Evolutionary conservation across 2,797 vertebrate genomes (phyloP), one percentile per base, ranked within the genome.

Genomic region (Aulostomus chinensis): DNA sequence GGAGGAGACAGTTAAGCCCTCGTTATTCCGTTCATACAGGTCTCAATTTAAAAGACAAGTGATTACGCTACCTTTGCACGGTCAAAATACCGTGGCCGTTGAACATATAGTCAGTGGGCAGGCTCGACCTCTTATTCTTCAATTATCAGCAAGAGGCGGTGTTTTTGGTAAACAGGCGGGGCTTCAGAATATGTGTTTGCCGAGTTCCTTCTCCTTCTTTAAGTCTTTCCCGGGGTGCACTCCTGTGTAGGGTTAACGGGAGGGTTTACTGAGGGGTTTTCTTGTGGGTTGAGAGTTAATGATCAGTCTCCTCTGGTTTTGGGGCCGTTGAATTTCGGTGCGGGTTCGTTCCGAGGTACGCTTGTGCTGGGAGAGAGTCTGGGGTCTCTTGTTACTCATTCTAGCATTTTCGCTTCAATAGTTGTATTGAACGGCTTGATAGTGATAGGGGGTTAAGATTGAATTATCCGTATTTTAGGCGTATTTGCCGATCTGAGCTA

Each of bases 101-200:
- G 0, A 88, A 89, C 39, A 0, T 2, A 2, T 0, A 0, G 54
- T 88, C 86, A 87, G 81, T 11, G 86, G 84, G 86, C 86, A 90
- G 86, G 85, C 63, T 4, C 60, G 61, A 80, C 86, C 85, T 86
- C 80, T 63, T 78, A 86, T 85, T 29, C 2, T 7, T 7, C 28
- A 1, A 0, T 1, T 11, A 31, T 0, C n/a, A n/a, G 22, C 87
- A 75, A 71, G 77, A 87, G 86, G 84, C 74, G 75, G 83, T 90
- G 83, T 88, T 89, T 90, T 88, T 89, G 79, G 83, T 88, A 89
- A 90, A 90, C 86, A 90, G 86, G 83, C 76, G 83, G 63, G 78
- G 38, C 62, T 45, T 46, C n/a, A n/a, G n/a, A n/a, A n/a, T 0
- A 7, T 3, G 0, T 2, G 41, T 42, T 89, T 90, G 90, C 86